These are phyloP conservation scores for Beris morrisii DNA, from an alignment of 2,888 invertebrate species.

Conservation along the genomic window DNA sequence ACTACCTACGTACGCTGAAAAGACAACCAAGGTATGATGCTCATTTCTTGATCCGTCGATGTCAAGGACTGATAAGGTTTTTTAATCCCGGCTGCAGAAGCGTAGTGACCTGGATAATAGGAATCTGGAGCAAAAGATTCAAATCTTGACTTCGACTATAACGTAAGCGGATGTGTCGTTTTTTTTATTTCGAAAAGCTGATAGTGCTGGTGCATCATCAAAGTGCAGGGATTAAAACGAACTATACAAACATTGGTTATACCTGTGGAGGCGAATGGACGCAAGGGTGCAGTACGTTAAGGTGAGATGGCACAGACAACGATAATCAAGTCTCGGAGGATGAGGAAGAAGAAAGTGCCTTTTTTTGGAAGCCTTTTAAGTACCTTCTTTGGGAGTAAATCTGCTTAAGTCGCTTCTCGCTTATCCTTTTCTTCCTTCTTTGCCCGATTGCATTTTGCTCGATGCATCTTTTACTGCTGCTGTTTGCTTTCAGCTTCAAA, in stretches of 20 bases:
- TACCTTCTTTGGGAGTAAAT: constrained; percentile 25
- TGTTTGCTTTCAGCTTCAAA: too few species aligned
- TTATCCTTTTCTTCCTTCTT: constrained; percentile 34
- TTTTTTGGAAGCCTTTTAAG: constrained; percentile 31
- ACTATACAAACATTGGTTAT: too few species aligned
- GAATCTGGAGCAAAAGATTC: constrained; percentile 24
- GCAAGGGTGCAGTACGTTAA: constrained; percentile 4
- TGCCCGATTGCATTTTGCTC: background rate
- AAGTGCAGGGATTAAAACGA: too few species aligned
- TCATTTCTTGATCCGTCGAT: constrained; percentile 7
- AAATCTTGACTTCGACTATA: constrained; percentile 17
- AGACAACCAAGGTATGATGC: too few species aligned
- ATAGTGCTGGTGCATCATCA: too few species aligned
- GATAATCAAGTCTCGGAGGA: background rate
- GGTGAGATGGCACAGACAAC: background rate
- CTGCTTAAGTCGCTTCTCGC: constrained; percentile 28
- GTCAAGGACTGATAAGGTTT: constrained; percentile 15
- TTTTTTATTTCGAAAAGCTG: too few species aligned
- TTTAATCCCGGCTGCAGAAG: background rate
- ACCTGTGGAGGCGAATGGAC: background rate
- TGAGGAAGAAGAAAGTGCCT: constrained; percentile 5
- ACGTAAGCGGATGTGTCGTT: too few species aligned
- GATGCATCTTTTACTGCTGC: background rate
- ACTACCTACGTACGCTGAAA: too few species aligned
- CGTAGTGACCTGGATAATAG: constrained; percentile 27